Base-by-base conservation (phyloP, 2,113 vertebrate genomes). In the Lynx canadensis region DNA sequence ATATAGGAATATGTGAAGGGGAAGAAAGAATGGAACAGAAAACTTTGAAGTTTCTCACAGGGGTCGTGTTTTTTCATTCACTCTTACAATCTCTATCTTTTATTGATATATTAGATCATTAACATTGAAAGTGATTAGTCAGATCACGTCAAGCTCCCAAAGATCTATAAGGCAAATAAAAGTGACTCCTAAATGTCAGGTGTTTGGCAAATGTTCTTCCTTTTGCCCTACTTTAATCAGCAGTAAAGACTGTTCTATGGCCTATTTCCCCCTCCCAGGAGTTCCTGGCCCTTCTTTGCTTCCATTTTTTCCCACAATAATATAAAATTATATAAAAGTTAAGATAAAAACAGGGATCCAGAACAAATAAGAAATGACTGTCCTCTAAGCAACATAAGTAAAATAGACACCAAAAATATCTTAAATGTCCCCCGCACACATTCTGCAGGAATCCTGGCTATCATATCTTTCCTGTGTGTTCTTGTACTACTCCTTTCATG, bases 351-450 rank as follows among this genome's bases (percentile, higher is more conserved):
- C 52, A 71, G 79, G 48, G 79, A 94, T 94, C 96, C 73, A 91
- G 95, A 97, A 71, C 66, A 97, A 95, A 98, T 97, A 98, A 98
- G 97, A 90, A 96, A 48, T 85, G 69, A 97, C 98, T 98, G 96
- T 94, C 91, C 88, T 95, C 94, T 87, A 92, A 97, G 91, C 96
- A 95, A 96, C 91, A 93, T 95, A 89, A 65, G 96, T 97, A 73
- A 97, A 97, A 97, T 93, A 95, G 97, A 84, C 74, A 93, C 97
- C 96, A 97, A 96, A 97, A 98, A 97, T 87, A 95, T 73, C 98
- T 95, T 95, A 55, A 96, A 15, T 65, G 23, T 97, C 98, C 98
- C 98, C 74, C 66, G 50, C 57, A 98, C 98, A 98, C 65, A 95
- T 98, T 97, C 96, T 91, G 78, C 97, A 95, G 96, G 97, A 94